Conservation (phyloP, 2,888 invertebrate species). For the Napeogenes inachia region DNA sequence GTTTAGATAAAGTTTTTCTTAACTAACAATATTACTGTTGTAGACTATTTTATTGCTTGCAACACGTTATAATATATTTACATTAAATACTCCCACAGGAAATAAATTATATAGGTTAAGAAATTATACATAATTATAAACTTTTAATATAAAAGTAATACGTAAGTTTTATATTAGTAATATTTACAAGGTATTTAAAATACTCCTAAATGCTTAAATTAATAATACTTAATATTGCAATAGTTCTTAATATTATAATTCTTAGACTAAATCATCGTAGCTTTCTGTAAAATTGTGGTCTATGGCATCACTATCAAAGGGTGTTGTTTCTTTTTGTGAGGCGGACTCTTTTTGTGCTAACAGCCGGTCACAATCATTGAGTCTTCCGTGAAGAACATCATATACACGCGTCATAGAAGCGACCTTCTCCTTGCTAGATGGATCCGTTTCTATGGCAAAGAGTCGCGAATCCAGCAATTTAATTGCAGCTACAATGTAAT, state of each 20-base stretch:
- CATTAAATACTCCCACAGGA: slow-evolving; percentile 9
- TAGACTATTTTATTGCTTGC: slow-evolving; percentile 58
- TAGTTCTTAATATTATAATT: slow-evolving; percentile 6
- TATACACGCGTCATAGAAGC: slow-evolving; percentile 72
- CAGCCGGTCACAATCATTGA: slow-evolving; percentile 67
- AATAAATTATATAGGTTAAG: neutral
- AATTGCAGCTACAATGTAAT: slow-evolving; percentile 72
- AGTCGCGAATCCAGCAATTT: slow-evolving; percentile 70
- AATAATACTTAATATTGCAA: slow-evolving; percentile 8
- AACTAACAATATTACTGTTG: slow-evolving; percentile 3
- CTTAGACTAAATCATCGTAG: slow-evolving; percentile 59
- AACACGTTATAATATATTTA: slow-evolving; percentile 51
- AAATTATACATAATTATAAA: slow-evolving; percentile 5
- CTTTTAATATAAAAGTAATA: slow-evolving; percentile 18
- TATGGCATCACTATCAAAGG: slow-evolving; percentile 59
- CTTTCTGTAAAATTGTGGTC: slow-evolving; percentile 61
- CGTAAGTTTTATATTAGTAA: slow-evolving; percentile 17
- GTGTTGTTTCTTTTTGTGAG: slow-evolving; percentile 44
- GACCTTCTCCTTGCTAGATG: slow-evolving; percentile 71
- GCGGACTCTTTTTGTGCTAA: slow-evolving; percentile 57
- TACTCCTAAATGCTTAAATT: slow-evolving; percentile 19
- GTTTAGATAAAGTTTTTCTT: neutral
- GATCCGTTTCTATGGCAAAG: slow-evolving; percentile 72
- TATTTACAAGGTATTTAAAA: slow-evolving; percentile 23
- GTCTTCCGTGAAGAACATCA: slow-evolving; percentile 62